phyloP scores from a whole-genome alignment of 2,113 vertebrate genomes.

The Pseudolaguvia tuberculata region DNA sequence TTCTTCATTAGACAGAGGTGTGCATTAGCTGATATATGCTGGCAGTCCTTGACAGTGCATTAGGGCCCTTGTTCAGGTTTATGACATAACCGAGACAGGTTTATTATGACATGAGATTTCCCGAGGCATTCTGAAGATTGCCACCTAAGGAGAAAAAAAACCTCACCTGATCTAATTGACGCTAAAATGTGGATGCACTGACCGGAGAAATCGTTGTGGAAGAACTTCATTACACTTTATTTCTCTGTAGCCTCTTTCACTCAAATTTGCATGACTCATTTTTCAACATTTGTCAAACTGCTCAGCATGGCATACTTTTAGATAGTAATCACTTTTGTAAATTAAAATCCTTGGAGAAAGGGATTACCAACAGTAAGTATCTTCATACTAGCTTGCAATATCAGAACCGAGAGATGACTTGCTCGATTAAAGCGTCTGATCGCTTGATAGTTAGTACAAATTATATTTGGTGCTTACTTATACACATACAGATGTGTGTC shows the following conservation, averaged over 20 bases:
- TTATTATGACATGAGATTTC: constrained; percentile 44
- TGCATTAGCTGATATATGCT: constrained; percentile 32
- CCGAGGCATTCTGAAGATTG: constrained; percentile 20
- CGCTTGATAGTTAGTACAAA: not conserved
- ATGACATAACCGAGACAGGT: constrained; percentile 35
- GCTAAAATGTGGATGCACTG: not conserved
- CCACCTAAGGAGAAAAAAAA: constrained; percentile 26
- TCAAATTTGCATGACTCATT: constrained; percentile 23
- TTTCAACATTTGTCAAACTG: constrained; percentile 27
- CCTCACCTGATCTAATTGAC: not conserved
- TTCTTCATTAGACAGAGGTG: constrained; percentile 40
- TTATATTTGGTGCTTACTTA: not conserved
- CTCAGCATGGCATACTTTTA: constrained; percentile 3
- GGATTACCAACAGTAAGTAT: constrained; percentile 27
- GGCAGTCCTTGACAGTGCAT: constrained; percentile 40
- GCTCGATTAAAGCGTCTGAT: not conserved
- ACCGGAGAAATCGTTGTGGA: not conserved
- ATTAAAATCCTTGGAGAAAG: constrained; percentile 25
- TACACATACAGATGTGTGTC: not conserved
- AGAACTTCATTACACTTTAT: constrained; percentile 19
- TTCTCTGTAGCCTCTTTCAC: constrained; percentile 21
- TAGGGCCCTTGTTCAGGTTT: constrained; percentile 37
- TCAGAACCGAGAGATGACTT: not conserved
- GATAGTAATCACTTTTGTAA: constrained; percentile 34
- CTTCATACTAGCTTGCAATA: not conserved